phyloP scores from a whole-genome alignment of 2,113 vertebrate genomes.

The Scytalopus superciliaris region DNA sequence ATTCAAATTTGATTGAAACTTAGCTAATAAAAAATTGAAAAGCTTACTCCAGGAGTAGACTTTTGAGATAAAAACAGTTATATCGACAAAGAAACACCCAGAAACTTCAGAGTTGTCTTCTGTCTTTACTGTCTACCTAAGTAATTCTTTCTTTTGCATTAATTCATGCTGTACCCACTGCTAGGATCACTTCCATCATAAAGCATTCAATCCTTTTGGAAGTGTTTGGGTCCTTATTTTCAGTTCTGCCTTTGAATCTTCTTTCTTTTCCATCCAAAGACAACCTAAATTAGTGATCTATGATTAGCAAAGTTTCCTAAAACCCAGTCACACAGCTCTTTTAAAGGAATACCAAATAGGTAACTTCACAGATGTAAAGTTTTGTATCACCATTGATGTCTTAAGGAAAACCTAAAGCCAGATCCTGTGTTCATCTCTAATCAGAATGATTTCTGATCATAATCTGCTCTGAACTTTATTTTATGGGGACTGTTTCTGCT shows the following conservation, averaged over 20 bases:
- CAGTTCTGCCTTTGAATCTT: neutral
- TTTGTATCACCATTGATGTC: neutral
- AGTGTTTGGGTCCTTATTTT: neutral
- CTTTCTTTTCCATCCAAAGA: neutral
- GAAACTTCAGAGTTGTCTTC: neutral
- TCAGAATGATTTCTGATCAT: neutral
- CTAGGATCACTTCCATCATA: neutral
- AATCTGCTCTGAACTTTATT: neutral
- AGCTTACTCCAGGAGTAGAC: neutral
- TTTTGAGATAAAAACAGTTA: neutral
- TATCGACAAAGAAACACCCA: neutral
- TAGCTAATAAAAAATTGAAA: neutral
- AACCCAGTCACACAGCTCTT: neutral
- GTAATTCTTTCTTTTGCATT: neutral
- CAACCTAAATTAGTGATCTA: neutral
- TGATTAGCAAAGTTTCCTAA: neutral
- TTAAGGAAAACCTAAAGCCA: neutral
- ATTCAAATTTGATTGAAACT: neutral
- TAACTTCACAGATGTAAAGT: neutral
- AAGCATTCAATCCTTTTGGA: neutral
- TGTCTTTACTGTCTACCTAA: neutral
- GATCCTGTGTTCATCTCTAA: neutral
- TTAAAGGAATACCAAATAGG: neutral
- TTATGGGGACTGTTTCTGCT: neutral
- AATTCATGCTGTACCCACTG: neutral